Conservation (phyloP, 2,888 invertebrate species). For the Orgyia antiqua region DNA sequence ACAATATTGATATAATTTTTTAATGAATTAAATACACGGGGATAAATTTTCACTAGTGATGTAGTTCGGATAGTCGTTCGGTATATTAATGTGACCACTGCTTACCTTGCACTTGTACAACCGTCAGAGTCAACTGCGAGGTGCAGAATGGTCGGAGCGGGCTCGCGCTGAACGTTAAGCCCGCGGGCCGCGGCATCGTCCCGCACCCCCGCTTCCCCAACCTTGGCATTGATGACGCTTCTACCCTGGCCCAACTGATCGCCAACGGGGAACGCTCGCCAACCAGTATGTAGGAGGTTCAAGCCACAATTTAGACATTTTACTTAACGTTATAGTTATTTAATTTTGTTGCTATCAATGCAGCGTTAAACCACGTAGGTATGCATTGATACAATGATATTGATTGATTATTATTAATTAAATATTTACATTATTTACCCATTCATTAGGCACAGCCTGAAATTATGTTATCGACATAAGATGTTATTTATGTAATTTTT, state of each 20-base stretch:
- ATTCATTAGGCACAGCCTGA: no score
- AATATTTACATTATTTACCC: no score
- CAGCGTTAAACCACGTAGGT: no score
- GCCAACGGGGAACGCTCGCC: constrained; percentile 36
- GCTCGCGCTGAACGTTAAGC: constrained; percentile 73
- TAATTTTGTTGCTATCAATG: no score
- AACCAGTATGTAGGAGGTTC: background rate
- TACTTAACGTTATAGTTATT: no score
- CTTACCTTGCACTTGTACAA: constrained; percentile 77
- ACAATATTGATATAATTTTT: constrained; percentile 34
- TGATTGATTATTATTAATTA: no score
- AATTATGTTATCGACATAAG: no score
- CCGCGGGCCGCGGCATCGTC: constrained; percentile 58
- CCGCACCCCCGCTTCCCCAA: constrained; percentile 70
- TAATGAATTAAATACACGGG: constrained; percentile 25
- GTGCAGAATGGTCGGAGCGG: constrained; percentile 74
- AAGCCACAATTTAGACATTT: no score
- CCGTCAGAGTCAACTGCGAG: constrained; percentile 77
- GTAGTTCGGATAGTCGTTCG: constrained; percentile 40
- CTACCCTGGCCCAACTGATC: constrained; percentile 32
- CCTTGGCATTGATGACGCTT: constrained; percentile 71
- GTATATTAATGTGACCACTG: constrained; percentile 56
- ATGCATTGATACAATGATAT: no score
- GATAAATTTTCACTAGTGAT: constrained; percentile 26
- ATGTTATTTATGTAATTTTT: no score